A percentile compares a stretch with the other conserved stretches of the same genome.
These are phyloP conservation scores for Cyphomyrus discorhynchus DNA, from an alignment of 2,113 vertebrate species.

Conservation along the genomic window DNA sequence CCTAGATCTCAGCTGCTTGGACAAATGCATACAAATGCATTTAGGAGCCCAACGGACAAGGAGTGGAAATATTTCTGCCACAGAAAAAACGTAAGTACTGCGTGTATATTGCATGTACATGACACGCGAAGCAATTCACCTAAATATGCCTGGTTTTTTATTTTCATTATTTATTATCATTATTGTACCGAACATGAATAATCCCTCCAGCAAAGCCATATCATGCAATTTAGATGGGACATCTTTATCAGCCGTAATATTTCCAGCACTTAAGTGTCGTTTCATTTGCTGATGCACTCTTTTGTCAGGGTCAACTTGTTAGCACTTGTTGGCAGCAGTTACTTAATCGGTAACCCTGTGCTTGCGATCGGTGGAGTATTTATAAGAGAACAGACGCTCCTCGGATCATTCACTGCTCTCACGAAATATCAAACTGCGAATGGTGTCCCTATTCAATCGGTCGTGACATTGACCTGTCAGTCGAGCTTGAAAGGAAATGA, in stretches of 20 bases:
- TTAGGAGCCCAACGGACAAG: conserved; percentile 96
- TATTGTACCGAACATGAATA: neutral
- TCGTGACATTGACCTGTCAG: conserved; percentile 19
- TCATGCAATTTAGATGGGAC: neutral
- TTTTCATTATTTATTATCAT: neutral
- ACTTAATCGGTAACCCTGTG: neutral
- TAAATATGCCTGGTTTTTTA: neutral
- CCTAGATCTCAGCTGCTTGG: conserved; percentile 82
- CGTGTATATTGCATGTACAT: neutral
- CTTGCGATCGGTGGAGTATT: neutral
- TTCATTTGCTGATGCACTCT: conserved; percentile 18
- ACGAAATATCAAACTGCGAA: neutral
- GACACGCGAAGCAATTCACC: neutral
- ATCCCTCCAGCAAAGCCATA: neutral
- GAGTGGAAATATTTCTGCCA: conserved; percentile 83
- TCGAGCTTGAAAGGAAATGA: neutral
- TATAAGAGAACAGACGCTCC: neutral
- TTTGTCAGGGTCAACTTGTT: conserved; percentile 10
- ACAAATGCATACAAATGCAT: conserved; percentile 99
- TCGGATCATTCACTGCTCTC: neutral
- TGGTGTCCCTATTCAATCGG: neutral
- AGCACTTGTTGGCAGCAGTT: neutral
- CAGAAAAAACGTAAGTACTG: conserved; percentile 76
- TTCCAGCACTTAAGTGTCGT: conserved; percentile 19
- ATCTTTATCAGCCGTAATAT: neutral